Evolutionary conservation across 2,797 vertebrate genomes (phyloP).

Genomic region (Pipistrellus kuhlii): DNA sequence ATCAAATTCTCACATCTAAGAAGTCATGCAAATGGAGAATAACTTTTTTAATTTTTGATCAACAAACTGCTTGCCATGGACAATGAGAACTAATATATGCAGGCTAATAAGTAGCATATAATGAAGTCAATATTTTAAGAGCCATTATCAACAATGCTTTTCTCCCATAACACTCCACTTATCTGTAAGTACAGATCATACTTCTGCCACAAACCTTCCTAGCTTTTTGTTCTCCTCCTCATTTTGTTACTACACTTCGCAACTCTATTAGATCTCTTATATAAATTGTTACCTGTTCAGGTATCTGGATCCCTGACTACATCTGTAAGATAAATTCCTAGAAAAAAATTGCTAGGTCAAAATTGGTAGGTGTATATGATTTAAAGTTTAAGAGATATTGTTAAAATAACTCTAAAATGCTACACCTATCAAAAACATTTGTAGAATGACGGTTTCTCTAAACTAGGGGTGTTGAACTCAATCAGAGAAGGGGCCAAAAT

Average conservation of each 20-base stretch:
- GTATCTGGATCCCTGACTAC: neutral
- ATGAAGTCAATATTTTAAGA: neutral
- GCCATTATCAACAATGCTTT: neutral
- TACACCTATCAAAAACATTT: neutral
- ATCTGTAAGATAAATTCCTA: constrained; percentile 27
- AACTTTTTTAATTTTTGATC: neutral
- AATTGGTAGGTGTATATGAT: neutral
- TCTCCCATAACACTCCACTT: neutral
- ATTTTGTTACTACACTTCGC: neutral
- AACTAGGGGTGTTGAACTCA: no score
- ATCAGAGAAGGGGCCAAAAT: no score
- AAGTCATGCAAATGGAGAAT: neutral
- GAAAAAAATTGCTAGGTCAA: constrained; percentile 19
- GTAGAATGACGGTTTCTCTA: neutral
- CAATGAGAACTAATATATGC: neutral
- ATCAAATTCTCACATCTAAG: neutral
- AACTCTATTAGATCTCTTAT: neutral
- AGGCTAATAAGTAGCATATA: neutral
- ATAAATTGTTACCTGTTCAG: neutral
- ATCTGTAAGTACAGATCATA: neutral
- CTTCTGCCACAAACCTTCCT: neutral
- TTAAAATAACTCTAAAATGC: constrained; percentile 5
- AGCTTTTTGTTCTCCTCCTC: neutral
- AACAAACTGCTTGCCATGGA: neutral
- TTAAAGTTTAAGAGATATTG: constrained; percentile 18